Conservation (phyloP, 2,888 invertebrate species). For the Platycheirus rosarum region DNA sequence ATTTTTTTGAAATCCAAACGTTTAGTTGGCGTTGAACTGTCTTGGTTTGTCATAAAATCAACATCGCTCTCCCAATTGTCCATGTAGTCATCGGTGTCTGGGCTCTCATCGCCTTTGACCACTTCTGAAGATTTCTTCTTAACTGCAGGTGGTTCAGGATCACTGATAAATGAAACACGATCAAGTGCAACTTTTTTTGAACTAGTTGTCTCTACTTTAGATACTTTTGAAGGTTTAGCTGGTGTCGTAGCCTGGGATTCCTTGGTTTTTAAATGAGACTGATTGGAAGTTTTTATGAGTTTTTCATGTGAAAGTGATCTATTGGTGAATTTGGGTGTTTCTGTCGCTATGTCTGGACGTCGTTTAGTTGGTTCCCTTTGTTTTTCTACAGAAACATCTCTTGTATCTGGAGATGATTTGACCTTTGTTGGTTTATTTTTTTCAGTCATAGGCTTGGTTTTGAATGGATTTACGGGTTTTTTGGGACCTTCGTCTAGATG, state of each 20-base stretch:
- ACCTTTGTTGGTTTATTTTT: background rate
- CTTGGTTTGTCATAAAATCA: conserved; percentile 77
- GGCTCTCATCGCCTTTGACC: conserved; percentile 77
- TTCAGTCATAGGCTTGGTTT: background rate
- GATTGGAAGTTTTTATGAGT: background rate
- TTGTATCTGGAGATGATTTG: background rate
- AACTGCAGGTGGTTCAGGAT: background rate
- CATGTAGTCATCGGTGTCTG: conserved; percentile 82
- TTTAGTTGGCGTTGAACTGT: conserved; percentile 77
- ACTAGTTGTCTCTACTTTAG: background rate
- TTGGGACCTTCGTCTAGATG: conserved; percentile 38
- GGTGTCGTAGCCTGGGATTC: conserved; percentile 8
- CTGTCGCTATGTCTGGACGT: background rate
- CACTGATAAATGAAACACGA: conserved; percentile 20
- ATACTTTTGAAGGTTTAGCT: conserved; percentile 5
- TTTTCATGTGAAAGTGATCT: conserved; percentile 13
- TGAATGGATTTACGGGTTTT: conserved; percentile 19
- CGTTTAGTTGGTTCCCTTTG: background rate
- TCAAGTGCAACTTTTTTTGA: background rate
- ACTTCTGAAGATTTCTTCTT: conserved; percentile 5
- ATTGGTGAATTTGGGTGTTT: background rate
- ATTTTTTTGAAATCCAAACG: conserved; percentile 7
- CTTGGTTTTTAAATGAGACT: conserved; percentile 21
- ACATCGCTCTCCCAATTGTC: conserved; percentile 82
- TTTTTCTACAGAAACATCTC: conserved; percentile 6